Evolutionary conservation across 2,113 vertebrate species (phyloP), one percentile per base, ranked within the genome.

Genomic region (Zeus faber): DNA sequence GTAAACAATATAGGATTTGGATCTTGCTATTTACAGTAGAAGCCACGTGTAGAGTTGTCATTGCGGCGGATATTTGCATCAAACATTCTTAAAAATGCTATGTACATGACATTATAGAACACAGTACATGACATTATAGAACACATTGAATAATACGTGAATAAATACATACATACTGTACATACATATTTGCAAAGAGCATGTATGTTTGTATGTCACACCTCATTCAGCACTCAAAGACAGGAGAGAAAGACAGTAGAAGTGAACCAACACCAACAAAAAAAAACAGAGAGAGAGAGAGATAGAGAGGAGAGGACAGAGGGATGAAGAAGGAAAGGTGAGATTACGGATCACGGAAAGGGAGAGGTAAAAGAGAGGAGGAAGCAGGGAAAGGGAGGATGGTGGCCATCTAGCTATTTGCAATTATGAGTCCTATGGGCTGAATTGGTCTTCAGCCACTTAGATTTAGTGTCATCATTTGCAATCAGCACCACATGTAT

Each of bases 21-120:
- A n/a, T n/a, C 10, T 1, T 5, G 33, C 9, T 14, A 31, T 29
- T 5, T 29, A 29, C 31, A 25, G 11, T 23, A 16, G n/a, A 69
- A 66, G 58, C 10, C 47, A 65, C 67, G 70, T 66, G 70, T 48
- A 26, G 50, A 62, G 65, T 48, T 52, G 16, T 54, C 50, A 65
- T n/a, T n/a, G n/a, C n/a, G n/a, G n/a, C n/a, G n/a, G n/a, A n/a
- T n/a, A n/a, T n/a, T n/a, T n/a, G n/a, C n/a, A n/a, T n/a, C n/a
- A n/a, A n/a, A n/a, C n/a, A n/a, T n/a, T n/a, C n/a, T n/a, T n/a
- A n/a, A n/a, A n/a, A n/a, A n/a, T n/a, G n/a, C n/a, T n/a, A n/a
- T n/a, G n/a, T n/a, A n/a, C n/a, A n/a, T n/a, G n/a, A n/a, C n/a
- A n/a, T n/a, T n/a, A n/a, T n/a, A n/a, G n/a, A n/a, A n/a, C n/a